These are phyloP conservation scores for Actenoides hombroni DNA, from an alignment of 2,113 vertebrate species.

Conservation along the genomic window DNA sequence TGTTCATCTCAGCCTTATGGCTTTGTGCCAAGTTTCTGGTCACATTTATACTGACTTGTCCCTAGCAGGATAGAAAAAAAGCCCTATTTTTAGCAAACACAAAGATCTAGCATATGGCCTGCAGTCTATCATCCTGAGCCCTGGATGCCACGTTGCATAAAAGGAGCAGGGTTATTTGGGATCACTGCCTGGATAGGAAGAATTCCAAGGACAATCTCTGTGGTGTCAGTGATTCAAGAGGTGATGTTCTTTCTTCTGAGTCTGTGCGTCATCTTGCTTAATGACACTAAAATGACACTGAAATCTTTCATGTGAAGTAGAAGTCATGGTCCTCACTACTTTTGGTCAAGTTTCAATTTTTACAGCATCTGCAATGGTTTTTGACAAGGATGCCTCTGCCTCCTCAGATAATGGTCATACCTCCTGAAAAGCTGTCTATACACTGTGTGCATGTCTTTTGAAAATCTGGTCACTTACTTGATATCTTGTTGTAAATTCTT, in stretches of 20 bases:
- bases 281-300: slow-evolving; percentile 5
- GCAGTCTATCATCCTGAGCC: slow-evolving; percentile 41
- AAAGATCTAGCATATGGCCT: slow-evolving; percentile 37
- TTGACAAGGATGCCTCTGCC: background rate
- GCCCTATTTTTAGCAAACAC: slow-evolving; percentile 41
- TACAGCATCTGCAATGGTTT: background rate
- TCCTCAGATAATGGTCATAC: background rate
- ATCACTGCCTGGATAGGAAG: slow-evolving; percentile 18
- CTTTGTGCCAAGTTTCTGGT: slow-evolving; percentile 48
- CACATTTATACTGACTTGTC: slow-evolving; percentile 33
- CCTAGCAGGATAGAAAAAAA: background rate
- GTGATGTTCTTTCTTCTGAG: background rate
- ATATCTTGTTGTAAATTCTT: background rate
- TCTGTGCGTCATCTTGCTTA: background rate
- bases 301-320: background rate
- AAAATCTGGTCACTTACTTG: background rate
- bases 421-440: background rate
- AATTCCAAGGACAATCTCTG: slow-evolving; percentile 37
- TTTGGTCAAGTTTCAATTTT: background rate
- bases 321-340: background rate
- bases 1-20: slow-evolving; percentile 29
- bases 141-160: background rate
- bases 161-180: slow-evolving; percentile 29
- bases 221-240: background rate
- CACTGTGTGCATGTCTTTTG: background rate